A percentile compares a stretch with the other conserved stretches of the same genome.
phyloP scores from a whole-genome alignment of 2,113 vertebrate species.

The Litocranius walleri region DNA sequence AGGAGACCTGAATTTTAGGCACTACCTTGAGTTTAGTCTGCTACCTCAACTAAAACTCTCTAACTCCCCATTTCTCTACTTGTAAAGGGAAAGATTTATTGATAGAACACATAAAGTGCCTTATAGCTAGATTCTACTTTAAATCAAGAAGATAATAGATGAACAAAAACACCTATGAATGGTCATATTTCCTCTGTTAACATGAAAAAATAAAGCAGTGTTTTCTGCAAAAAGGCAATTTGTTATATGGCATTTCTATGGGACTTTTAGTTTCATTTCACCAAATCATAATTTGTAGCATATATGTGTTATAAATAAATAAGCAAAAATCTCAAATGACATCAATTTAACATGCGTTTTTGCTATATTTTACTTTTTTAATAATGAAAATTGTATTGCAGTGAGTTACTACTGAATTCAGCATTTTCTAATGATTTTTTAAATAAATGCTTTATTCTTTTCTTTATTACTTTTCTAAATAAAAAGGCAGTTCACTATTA shows the following conservation, averaged over 20 bases:
- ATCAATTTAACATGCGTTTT: constrained; percentile 19
- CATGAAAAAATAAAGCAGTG: constrained; percentile 51
- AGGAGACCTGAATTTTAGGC: background rate
- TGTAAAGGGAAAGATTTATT: background rate
- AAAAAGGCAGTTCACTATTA: background rate
- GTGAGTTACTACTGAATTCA: background rate
- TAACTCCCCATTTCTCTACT: background rate
- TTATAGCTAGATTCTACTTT: background rate
- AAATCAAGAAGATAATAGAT: constrained; percentile 16
- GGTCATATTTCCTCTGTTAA: background rate
- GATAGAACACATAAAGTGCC: background rate
- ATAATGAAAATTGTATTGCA: constrained; percentile 42
- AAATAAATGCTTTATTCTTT: background rate
- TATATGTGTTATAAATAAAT: background rate
- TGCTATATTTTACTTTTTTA: constrained; percentile 3
- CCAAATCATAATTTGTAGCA: constrained; percentile 50
- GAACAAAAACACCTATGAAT: background rate
- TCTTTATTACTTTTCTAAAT: background rate
- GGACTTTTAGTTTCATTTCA: constrained; percentile 46
- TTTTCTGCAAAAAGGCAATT: constrained; percentile 49
- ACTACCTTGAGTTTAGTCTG: background rate
- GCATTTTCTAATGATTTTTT: background rate
- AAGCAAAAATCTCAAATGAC: background rate
- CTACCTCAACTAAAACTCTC: background rate
- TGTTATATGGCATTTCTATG: background rate